Percentiles rank a stretch among this genome's conserved stretches.
Conservation (phyloP, 23 tunicate species). For the Trididemnum clinides region DNA sequence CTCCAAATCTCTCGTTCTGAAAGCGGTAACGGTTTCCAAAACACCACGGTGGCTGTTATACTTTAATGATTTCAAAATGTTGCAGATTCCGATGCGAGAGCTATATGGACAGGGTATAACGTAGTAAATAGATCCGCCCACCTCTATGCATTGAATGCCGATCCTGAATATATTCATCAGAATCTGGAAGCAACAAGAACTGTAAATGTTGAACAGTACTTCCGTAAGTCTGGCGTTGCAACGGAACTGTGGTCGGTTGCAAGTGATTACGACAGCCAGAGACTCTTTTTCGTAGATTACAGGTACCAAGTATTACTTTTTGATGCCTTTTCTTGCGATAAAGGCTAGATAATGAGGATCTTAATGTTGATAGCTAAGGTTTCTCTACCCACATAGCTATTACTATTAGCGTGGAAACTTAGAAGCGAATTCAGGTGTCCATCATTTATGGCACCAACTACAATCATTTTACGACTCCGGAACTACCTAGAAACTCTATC, state of each 20-base stretch:
- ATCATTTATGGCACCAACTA: too few relatives aligned
- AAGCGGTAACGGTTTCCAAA: too few relatives aligned
- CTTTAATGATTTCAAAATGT: too few relatives aligned
- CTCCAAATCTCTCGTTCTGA: too few relatives aligned
- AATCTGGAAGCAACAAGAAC: neutral
- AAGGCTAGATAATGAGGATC: too few relatives aligned
- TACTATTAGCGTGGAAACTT: too few relatives aligned
- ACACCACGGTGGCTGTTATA: too few relatives aligned
- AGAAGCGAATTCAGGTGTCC: too few relatives aligned
- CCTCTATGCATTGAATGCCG: constrained; percentile 52
- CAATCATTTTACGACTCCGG: too few relatives aligned
- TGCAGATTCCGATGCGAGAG: constrained; percentile 54
- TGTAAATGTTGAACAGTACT: constrained; percentile 39
- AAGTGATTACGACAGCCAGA: constrained; percentile 58
- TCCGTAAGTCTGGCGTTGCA: constrained; percentile 20
- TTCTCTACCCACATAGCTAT: too few relatives aligned
- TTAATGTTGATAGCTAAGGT: too few relatives aligned
- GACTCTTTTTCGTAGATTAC: constrained; percentile 67
- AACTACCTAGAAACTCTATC: too few relatives aligned
- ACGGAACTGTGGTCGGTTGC: constrained; percentile 90
- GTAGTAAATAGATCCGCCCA: constrained; percentile 13
- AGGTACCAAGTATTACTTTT: neutral
- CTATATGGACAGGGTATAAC: constrained; percentile 59
- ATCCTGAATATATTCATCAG: constrained; percentile 71
- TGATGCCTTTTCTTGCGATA: neutral